Conservation (phyloP, 2,113 vertebrate species). For the Boulengeromyrus knoepffleri region DNA sequence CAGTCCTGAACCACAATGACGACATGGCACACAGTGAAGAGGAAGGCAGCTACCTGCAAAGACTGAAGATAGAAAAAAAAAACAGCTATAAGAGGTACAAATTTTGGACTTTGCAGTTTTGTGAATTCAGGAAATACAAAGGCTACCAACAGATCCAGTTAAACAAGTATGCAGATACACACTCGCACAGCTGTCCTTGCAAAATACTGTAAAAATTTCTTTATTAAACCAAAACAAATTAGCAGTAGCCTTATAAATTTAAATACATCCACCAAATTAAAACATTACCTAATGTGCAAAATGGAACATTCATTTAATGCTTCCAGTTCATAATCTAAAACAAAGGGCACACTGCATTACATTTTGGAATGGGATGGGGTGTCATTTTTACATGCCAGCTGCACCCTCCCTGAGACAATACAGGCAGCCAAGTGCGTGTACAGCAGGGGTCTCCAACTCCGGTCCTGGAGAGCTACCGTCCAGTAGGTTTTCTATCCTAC, state of each 20-base stretch:
- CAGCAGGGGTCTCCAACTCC: no score
- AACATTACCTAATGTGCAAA: background rate
- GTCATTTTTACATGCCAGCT: no score
- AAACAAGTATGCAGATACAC: background rate
- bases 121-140: background rate
- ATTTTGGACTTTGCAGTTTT: background rate
- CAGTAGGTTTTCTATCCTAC: no score
- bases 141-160: background rate
- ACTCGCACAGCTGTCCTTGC: background rate
- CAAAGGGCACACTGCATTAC: background rate
- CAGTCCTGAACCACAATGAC: slow-evolving; percentile 86
- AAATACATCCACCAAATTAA: background rate
- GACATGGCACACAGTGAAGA: slow-evolving; percentile 85
- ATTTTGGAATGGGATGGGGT: background rate
- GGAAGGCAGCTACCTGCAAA: slow-evolving; percentile 81
- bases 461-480: no score
- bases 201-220: background rate
- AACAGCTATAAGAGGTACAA: background rate
- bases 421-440: no score
- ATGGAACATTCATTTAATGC: background rate
- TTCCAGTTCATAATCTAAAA: background rate
- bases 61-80: slow-evolving; percentile 57
- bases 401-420: no score
- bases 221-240: background rate
- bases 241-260: background rate